Percentiles rank a stretch among this genome's conserved stretches.
phyloP scores from a whole-genome alignment of 1,140 invertebrate genomes.

The Caerostris extrusa region DNA sequence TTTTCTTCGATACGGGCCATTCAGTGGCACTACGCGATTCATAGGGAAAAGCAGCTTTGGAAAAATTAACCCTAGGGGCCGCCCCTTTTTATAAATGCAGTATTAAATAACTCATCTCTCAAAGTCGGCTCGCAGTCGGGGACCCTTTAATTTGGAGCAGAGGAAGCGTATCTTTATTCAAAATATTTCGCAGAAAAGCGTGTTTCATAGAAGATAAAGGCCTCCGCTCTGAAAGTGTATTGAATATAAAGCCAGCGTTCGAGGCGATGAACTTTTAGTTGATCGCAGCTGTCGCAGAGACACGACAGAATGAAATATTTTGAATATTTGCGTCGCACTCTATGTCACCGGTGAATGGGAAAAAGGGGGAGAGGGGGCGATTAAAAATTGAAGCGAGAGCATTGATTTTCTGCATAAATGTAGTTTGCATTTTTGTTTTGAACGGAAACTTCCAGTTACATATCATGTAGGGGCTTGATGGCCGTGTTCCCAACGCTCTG shows the following conservation, averaged over 20 bases:
- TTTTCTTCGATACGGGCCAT: background rate
- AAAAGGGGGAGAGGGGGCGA: no score
- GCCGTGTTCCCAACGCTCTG: no score
- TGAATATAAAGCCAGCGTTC: no score
- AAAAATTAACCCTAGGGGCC: background rate
- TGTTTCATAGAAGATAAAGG: slow-evolving; percentile 59
- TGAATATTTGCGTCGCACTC: slow-evolving; percentile 39
- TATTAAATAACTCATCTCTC: slow-evolving; percentile 54
- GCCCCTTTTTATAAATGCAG: background rate
- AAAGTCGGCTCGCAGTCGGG: slow-evolving; percentile 6
- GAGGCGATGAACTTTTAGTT: background rate
- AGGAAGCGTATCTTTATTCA: slow-evolving; percentile 47
- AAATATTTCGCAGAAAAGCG: slow-evolving; percentile 44
- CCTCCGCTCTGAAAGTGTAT: no score
- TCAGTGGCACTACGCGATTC: background rate
- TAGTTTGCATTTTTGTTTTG: no score
- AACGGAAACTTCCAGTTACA: no score
- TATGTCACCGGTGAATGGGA: background rate
- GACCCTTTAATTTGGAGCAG: slow-evolving; percentile 44
- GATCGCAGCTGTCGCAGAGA: slow-evolving; percentile 30
- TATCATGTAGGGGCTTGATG: no score
- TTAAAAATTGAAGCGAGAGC: background rate
- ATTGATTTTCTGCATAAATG: no score
- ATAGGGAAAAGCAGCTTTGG: background rate
- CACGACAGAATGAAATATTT: slow-evolving; percentile 46